Evolutionary conservation across 2,797 vertebrate genomes (phyloP).

Genomic region (Myioborus miniatus): DNA sequence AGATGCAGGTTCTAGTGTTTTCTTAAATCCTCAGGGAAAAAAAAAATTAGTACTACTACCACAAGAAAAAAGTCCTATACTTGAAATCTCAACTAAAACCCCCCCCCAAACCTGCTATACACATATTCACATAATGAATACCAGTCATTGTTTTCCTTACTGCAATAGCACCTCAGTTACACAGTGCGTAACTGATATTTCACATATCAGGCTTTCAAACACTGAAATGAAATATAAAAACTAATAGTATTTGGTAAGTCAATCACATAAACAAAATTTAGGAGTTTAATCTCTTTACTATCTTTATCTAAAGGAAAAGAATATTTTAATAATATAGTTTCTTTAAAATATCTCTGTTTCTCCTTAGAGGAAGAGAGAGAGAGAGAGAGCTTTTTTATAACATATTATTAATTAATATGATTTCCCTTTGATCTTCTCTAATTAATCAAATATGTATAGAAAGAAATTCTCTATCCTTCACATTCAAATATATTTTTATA

Average conservation of each 20-base stretch:
- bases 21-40: not conserved
- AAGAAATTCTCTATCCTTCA: not conserved
- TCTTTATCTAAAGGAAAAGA: not conserved
- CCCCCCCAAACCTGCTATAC: accelerated
- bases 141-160: not conserved
- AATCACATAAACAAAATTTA: not conserved
- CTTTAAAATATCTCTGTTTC: not conserved
- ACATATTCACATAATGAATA: not conserved
- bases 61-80: accelerated
- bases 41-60: accelerated
- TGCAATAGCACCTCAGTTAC: not conserved
- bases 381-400: not conserved
- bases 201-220: not conserved
- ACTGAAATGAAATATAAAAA: not conserved
- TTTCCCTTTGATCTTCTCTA: not conserved
- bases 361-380: not conserved
- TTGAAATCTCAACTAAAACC: not conserved
- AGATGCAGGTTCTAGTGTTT: not conserved
- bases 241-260: not conserved
- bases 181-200: not conserved
- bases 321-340: accelerated
- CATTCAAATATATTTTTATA: not conserved
- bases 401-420: not conserved
- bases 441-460: not conserved
- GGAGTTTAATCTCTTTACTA: not conserved